Conservation (phyloP, 2,113 vertebrate genomes). For the Channa maculata region DNA sequence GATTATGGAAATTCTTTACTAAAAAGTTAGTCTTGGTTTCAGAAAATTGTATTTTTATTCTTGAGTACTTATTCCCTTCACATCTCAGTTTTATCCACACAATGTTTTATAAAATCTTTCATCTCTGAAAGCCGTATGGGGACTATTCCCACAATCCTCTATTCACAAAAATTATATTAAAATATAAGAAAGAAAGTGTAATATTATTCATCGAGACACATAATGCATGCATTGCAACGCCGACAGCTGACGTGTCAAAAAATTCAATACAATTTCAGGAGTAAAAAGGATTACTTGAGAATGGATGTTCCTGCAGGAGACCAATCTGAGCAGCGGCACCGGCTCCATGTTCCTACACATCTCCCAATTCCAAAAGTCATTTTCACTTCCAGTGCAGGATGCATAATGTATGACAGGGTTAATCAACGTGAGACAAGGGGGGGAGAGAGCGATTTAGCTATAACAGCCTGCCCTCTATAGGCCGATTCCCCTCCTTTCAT, state of each 20-base stretch:
- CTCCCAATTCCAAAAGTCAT: slow-evolving; percentile 57
- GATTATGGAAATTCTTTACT: neutral
- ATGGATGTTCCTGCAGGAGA: slow-evolving; percentile 26
- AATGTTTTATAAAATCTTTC: slow-evolving; percentile 12
- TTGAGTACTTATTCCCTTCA: slow-evolving; percentile 17
- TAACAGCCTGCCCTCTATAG: slow-evolving; percentile 60
- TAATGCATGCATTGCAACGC: slow-evolving; percentile 35
- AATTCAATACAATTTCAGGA: slow-evolving; percentile 35
- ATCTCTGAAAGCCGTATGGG: slow-evolving; percentile 9
- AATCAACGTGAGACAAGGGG: slow-evolving; percentile 46
- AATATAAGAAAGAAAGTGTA: slow-evolving; percentile 42
- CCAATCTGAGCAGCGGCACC: slow-evolving; percentile 15
- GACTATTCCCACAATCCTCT: slow-evolving; percentile 9
- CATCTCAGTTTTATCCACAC: slow-evolving; percentile 12
- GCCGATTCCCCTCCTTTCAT: slow-evolving; percentile 9
- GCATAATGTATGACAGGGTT: slow-evolving; percentile 62
- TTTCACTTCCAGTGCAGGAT: slow-evolving; percentile 55
- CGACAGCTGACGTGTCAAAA: slow-evolving; percentile 46
- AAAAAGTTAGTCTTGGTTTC: neutral
- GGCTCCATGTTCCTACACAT: slow-evolving; percentile 43
- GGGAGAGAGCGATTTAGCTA: slow-evolving; percentile 26
- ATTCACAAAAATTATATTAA: slow-evolving; percentile 39
- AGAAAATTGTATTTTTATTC: neutral
- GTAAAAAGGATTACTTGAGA: slow-evolving; percentile 44
- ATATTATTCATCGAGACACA: slow-evolving; percentile 52